Evolutionary conservation across 2,888 invertebrate genomes (phyloP).

Genomic region (Amphimallon solstitiale): DNA sequence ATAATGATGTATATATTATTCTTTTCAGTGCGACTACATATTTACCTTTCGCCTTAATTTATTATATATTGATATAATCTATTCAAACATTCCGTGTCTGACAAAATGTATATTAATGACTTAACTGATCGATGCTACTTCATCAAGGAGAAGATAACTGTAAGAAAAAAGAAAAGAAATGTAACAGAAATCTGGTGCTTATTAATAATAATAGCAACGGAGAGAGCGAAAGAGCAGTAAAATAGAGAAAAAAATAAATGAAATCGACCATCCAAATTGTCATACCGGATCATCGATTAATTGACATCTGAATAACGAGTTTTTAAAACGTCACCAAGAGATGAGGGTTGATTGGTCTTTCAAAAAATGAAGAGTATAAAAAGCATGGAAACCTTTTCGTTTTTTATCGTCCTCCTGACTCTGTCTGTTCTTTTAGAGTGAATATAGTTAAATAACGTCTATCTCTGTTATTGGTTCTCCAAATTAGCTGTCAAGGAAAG

Average conservation of each 20-base stretch:
- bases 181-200: conserved; percentile 21
- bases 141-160: no score
- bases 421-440: background rate
- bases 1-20: no score
- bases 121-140: no score
- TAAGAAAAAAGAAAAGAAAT: conserved; percentile 9
- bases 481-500: conserved; percentile 47
- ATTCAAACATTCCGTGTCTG: no score
- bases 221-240: conserved; percentile 3
- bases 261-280: conserved; percentile 35
- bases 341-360: conserved; percentile 45
- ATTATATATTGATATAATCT: no score
- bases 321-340: conserved; percentile 49
- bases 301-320: conserved; percentile 53
- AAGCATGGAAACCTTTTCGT: conserved; percentile 19
- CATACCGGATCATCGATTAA: conserved; percentile 50
- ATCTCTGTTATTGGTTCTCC: conserved; percentile 32
- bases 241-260: conserved; percentile 13
- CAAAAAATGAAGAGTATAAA: conserved; percentile 42
- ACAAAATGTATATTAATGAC: no score
- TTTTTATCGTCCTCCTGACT: background rate
- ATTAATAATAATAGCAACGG: conserved; percentile 29
- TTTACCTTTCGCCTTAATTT: no score
- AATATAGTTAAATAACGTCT: background rate
- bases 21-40: no score